These are phyloP conservation scores for Stichopus chloronotus DNA, from an alignment of 35 echinoderm and acorn worm species.

Conservation along the genomic window DNA sequence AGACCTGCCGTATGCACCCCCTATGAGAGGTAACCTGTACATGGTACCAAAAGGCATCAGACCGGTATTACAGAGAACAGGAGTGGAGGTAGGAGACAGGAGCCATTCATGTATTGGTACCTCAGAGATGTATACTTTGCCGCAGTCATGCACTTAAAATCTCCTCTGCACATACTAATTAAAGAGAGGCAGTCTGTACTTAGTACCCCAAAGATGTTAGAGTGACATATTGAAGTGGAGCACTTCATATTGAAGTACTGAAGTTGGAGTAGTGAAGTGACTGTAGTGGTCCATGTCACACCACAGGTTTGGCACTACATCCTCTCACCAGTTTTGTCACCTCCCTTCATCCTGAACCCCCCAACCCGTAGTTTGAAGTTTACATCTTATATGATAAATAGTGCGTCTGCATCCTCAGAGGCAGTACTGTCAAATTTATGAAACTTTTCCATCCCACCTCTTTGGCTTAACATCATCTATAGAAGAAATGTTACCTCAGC, in stretches of 20 bases:
- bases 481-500: too few relatives aligned
- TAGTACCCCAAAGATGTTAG: constrained; percentile 59
- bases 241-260: neutral
- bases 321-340: too few relatives aligned
- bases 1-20: constrained; percentile 81
- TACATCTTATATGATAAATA: too few relatives aligned
- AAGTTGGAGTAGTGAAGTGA: too few relatives aligned
- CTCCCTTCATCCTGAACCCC: too few relatives aligned
- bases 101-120: neutral
- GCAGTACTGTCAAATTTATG: too few relatives aligned
- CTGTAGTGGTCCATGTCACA: too few relatives aligned
- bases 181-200: constrained; percentile 59
- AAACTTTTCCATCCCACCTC: too few relatives aligned
- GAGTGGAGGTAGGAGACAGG: constrained; percentile 62
- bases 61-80: constrained; percentile 71
- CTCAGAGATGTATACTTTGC: neutral
- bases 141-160: constrained; percentile 40
- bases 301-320: too few relatives aligned
- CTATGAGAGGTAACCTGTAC: constrained; percentile 81
- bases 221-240: neutral
- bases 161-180: neutral
- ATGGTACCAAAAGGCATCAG: constrained; percentile 81
- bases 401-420: too few relatives aligned
- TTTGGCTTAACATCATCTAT: too few relatives aligned
- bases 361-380: too few relatives aligned